Base-by-base conservation (phyloP, 2,797 vertebrate species). In the Tarsius wallacei region DNA sequence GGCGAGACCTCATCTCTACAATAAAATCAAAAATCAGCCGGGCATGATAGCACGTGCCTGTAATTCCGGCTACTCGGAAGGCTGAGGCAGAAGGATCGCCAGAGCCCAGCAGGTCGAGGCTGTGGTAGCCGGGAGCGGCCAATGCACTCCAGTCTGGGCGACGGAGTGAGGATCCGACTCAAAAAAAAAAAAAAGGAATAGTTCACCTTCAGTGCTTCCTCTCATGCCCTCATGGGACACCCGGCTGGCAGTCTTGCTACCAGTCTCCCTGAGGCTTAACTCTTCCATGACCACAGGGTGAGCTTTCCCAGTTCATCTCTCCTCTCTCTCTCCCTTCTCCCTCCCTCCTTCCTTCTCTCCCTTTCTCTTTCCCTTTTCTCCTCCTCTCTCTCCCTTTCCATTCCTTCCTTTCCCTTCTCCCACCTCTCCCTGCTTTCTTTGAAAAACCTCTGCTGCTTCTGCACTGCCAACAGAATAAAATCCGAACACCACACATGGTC, bases 391-490 rank as follows among this genome's bases (percentile, higher is more conserved):
- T 55, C 15, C 11, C 15, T 47, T 5, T 10, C 7, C n/a, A 42
- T 28, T 13, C 22, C 42, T 31, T 76, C 26, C 26, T 76, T 19
- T 5, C 16, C 36, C 6, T 33, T 49, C 17, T 80, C 36, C 14
- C 21, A 57, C 24, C 47, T 7, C 10, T 2, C 15, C 7, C 6
- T 33, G 17, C 5, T 2, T 2, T 4, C 8, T 13, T 28, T 63
- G 76, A 63, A 87, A 96, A 31, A 73, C n/a, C 17, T 83, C 42
- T 64, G 17, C 77, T 87, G 59, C 42, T 88, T 95, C 36, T 31
- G 16, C 78, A 47, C 33, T 71, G 28, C 14, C 82, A 55, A 19
- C 17, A n/a, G 71, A 47, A 51, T 91, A 55, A 84, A 74, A 42
- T 81, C 13, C 84, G 19, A 57, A 57, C 36, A 12, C 22, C 13